Percentiles rank a stretch among this genome's conserved stretches.
Evolutionary conservation across 2,797 vertebrate species (phyloP).

Genomic region (Sebastes cheni): DNA sequence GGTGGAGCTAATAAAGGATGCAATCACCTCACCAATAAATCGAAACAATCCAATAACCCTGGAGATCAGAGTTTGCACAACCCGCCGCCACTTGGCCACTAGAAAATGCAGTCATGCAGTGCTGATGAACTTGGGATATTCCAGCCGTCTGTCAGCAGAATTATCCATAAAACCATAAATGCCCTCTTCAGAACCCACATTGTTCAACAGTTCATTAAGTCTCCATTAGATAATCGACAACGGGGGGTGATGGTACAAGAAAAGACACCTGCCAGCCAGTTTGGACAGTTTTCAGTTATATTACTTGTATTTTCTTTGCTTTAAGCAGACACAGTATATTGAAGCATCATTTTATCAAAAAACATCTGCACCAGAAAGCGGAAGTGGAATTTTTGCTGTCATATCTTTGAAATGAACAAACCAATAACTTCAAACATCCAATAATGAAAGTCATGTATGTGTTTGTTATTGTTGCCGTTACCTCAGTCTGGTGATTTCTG

Average conservation of each 20-base stretch:
- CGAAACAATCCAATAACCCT: slow-evolving; percentile 16
- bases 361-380: neutral
- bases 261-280: neutral
- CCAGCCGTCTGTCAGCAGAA: slow-evolving; percentile 22
- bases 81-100: neutral
- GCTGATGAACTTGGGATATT: slow-evolving; percentile 37
- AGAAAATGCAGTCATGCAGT: slow-evolving; percentile 20
- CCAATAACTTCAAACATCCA: neutral
- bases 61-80: slow-evolving; percentile 23
- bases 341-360: neutral
- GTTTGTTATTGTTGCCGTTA: slow-evolving; percentile 11
- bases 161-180: slow-evolving; percentile 42
- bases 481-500: slow-evolving; percentile 6
- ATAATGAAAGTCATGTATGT: slow-evolving; percentile 2
- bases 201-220: slow-evolving; percentile 46
- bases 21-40: slow-evolving; percentile 31
- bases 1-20: slow-evolving; percentile 18
- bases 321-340: neutral
- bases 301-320: neutral
- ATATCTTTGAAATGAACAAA: neutral
- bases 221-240: slow-evolving; percentile 29
- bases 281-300: neutral
- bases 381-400: neutral
- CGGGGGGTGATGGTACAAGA: neutral
- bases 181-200: slow-evolving; percentile 23